Conservation (phyloP, 2,888 invertebrate genomes). For the Platycnemis pennipes region DNA sequence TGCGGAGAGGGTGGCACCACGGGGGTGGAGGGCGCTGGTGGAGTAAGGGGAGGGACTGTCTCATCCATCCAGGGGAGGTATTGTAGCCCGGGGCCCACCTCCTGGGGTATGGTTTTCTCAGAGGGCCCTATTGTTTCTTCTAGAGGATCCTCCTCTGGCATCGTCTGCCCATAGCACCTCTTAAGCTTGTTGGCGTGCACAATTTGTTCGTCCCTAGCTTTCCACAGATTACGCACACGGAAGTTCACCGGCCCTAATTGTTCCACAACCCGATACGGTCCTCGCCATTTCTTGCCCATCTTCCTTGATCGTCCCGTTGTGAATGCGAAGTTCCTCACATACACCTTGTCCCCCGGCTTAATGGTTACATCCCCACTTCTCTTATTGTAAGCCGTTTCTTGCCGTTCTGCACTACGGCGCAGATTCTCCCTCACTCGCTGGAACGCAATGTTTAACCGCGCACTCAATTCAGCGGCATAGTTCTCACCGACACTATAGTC, state of each 20-base stretch:
- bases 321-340: neutral
- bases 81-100: neutral
- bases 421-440: neutral
- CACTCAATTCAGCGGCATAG: neutral
- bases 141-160: neutral
- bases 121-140: neutral
- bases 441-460: neutral
- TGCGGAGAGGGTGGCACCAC: no score
- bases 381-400: neutral
- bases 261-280: neutral
- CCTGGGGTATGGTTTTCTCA: neutral
- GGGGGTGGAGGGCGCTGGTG: no score
- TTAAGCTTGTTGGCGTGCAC: neutral
- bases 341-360: neutral
- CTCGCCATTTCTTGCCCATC: neutral
- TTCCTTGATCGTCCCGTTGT: neutral
- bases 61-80: no score
- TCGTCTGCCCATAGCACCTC: neutral
- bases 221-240: neutral
- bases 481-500: neutral
- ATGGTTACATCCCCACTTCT: neutral
- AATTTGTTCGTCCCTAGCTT: neutral
- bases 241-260: neutral
- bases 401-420: neutral
- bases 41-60: no score